Evolutionary conservation across 2,113 vertebrate genomes (phyloP), one percentile per base, ranked within the genome.

Genomic region (Opisthocomus hoazin): DNA sequence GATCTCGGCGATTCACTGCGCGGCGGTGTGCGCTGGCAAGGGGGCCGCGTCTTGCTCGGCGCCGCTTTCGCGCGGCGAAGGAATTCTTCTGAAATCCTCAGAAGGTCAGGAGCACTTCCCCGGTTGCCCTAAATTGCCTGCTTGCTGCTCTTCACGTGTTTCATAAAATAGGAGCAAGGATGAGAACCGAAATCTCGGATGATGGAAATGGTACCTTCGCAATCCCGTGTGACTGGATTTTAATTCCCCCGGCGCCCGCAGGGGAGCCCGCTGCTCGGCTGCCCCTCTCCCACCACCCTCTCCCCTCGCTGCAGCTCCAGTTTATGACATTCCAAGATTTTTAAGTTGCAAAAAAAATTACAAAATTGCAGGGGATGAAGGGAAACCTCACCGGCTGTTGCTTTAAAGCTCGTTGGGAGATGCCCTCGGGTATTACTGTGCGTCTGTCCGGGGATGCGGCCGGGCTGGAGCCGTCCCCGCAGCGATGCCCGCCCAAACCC

Each of bases 301-400:
- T 80, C 36, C 73, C 90, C 64, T n/a, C 20, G 5, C 63, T 30
- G 69, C 91, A 95, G 95, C 94, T 96, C 96, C 92, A 96, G 96
- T 95, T 98, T 95, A 0, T 46, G 53, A 48, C 84, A 32, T 27
- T 70, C 30, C 37, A 45, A 36, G 23, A 37, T 57, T 51, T 75
- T 92, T 18, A 71, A 89, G 82, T 58, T 64, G 32, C 3, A 54
- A 54, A 30, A 15, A 50, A 66, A 75, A 15, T 12, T 46, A 5
- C 45, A n/a, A 15, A 53, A 60, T 53, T 0, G 0, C 15, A 6
- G 30, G 32, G 20, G 15, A 18, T 13, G 46, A 56, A 86, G 34
- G 75, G 39, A 58, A 77, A n/a, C 9, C 30, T 73, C 69, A 63
- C 57, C 68, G 51, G 56, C 66, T 24, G 21, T 30, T 27, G 51